Percentiles rank a stretch among this genome's conserved stretches.
These are phyloP conservation scores for Chesias legatella DNA, from an alignment of 2,888 invertebrate genomes.

Conservation along the genomic window DNA sequence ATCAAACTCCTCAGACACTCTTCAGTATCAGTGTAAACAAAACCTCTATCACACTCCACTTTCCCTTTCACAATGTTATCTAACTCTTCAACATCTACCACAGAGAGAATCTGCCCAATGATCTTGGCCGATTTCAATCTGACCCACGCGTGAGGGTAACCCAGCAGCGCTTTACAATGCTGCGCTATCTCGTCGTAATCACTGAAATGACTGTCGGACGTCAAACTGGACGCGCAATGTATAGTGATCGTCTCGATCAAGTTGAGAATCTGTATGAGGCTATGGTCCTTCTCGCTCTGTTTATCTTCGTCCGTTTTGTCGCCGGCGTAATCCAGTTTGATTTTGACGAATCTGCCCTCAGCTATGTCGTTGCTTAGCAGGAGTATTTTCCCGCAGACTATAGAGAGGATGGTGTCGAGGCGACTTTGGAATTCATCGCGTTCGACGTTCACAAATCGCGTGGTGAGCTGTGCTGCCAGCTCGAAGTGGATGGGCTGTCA, in stretches of 20 bases:
- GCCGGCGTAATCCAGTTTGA: constrained; percentile 61
- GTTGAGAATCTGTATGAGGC: constrained; percentile 87
- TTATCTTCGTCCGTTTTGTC: constrained; percentile 76
- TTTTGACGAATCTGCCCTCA: constrained; percentile 82
- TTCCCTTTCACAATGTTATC: constrained; percentile 64
- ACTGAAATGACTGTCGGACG: constrained; percentile 61
- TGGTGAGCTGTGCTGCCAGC: constrained; percentile 88
- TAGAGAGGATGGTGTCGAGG: constrained; percentile 81
- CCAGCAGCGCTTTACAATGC: constrained; percentile 85
- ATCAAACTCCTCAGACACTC: constrained; percentile 83
- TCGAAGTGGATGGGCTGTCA: constrained; percentile 84
- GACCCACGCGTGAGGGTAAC: constrained; percentile 93
- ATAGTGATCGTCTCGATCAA: constrained; percentile 84
- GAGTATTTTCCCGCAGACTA: constrained; percentile 77
- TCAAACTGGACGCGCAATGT: constrained; percentile 81
- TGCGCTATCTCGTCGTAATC: constrained; percentile 82
- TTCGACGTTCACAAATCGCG: constrained; percentile 90
- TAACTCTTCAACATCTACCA: constrained; percentile 82
- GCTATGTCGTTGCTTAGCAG: constrained; percentile 66
- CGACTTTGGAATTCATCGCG: constrained; percentile 84
- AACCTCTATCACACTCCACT: constrained; percentile 68
- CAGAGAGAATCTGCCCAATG: constrained; percentile 85
- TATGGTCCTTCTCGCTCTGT: constrained; percentile 85
- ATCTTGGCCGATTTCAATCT: constrained; percentile 88
- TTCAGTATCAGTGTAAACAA: constrained; percentile 82